A percentile compares a stretch with the other conserved stretches of the same genome.
These are phyloP conservation scores for Zapus hudsonius DNA, from an alignment of 2,113 vertebrate species.

Conservation along the genomic window DNA sequence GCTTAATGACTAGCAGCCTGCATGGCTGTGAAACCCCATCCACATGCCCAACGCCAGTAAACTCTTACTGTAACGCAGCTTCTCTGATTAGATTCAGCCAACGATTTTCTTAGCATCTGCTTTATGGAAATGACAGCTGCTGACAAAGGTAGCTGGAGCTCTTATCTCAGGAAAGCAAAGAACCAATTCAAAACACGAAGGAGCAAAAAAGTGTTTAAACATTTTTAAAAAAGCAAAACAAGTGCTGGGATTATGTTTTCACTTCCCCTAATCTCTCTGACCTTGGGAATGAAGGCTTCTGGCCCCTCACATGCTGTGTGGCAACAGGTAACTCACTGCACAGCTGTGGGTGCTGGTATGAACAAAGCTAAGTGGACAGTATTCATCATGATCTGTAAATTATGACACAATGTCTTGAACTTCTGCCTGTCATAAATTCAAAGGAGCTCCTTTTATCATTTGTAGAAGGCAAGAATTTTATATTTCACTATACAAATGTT, in stretches of 20 bases:
- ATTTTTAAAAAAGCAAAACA: neutral
- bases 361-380: neutral
- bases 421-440: conserved; percentile 1
- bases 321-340: neutral
- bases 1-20: neutral
- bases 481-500: neutral
- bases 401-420: neutral
- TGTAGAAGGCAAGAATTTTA: neutral
- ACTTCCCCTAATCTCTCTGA: neutral
- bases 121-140: neutral
- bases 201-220: neutral
- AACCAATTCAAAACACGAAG: neutral
- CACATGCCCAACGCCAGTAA: neutral
- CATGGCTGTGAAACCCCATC: neutral
- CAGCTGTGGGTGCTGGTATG: rapidly evolving
- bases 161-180: neutral
- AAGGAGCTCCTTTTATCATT: neutral
- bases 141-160: neutral
- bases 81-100: neutral
- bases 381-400: neutral
- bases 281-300: neutral
- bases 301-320: neutral
- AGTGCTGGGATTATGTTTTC: neutral
- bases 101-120: neutral
- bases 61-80: neutral